Base-by-base conservation (phyloP, 1,140 invertebrate species). In the Belonocnema kinseyi region DNA sequence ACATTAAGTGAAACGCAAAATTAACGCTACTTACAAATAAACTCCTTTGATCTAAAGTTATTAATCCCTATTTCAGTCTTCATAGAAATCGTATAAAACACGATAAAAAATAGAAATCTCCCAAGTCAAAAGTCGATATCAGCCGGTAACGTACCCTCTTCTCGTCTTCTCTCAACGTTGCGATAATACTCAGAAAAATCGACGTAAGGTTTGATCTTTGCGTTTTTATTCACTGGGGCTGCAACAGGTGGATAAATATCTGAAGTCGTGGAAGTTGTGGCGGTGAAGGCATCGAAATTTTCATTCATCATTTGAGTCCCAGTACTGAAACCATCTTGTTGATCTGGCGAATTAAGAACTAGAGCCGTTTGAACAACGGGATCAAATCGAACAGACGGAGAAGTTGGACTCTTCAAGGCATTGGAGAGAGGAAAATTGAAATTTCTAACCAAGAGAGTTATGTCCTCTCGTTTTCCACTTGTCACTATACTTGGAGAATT, bases 371-470 rank as follows among this genome's bases (percentile, higher is more conserved):
- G 91, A 4, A 94, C 91, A 7, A 93, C 91, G 5, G 94, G 93
- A 88, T 93, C 93, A 81, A 94, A 94, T 77, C 92, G 87, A 0
- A 94, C 93, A 0, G 92, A 92, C 7, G 91, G 88, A 76, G 88
- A 92, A 16, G 91, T 91, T 33, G 92, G 90, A 74, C 92, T 92
- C 76, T 91, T 92, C 21, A 93, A 90, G 5, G 94, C 93, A 79
- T 94, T 93, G 2, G 95, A 93, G 16, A 97, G 88, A 10, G 94
- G 93, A 85, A 95, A 97, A 89, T 97, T 97, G 85, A 98, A 98
- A 88, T 97, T 98, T 54, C 97, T 91, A 58, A 98, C 95, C 0
- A 98, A 86, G 8, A 98, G 91, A 0, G 96, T 97, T 79, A 98
- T 96, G 85, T 97, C 96, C 77, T 96, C 95, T 56, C 95, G 88